Conservation (phyloP, 2,888 invertebrate genomes). For the Atrina japonica region DNA sequence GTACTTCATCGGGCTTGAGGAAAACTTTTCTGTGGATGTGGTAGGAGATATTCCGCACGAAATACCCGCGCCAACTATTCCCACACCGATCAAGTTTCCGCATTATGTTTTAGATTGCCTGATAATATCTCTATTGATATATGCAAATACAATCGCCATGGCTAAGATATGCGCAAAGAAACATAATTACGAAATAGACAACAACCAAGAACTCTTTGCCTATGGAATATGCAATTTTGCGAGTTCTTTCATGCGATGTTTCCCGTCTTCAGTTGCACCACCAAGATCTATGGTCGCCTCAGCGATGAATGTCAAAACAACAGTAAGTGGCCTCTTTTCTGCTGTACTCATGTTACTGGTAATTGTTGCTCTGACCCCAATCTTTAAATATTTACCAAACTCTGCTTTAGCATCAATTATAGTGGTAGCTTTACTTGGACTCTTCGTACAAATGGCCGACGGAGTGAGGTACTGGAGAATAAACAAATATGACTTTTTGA, state of each 20-base stretch:
- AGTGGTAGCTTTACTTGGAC: constrained; percentile 79
- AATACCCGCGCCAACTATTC: constrained; percentile 71
- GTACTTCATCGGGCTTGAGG: constrained; percentile 61
- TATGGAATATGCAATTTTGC: constrained; percentile 79
- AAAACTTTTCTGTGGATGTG: constrained; percentile 38
- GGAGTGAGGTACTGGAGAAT: constrained; percentile 87
- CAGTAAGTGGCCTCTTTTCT: constrained; percentile 69
- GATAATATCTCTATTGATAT: constrained; percentile 74
- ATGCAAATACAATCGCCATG: constrained; percentile 77
- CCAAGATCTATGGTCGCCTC: constrained; percentile 75
- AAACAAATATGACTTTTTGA: constrained; percentile 88
- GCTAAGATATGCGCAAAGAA: constrained; percentile 80
- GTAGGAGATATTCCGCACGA: constrained; percentile 70
- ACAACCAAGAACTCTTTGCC: constrained; percentile 80
- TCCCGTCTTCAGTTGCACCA: constrained; percentile 80
- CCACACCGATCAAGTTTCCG: constrained; percentile 59
- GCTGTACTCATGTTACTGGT: constrained; percentile 73
- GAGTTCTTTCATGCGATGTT: constrained; percentile 80
- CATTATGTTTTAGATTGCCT: constrained; percentile 71
- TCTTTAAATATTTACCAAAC: constrained; percentile 74
- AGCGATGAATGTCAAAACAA: constrained; percentile 74
- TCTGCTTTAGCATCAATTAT: constrained; percentile 80
- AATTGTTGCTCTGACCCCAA: constrained; percentile 71
- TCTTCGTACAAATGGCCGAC: constrained; percentile 86
- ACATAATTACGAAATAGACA: constrained; percentile 79